A percentile compares a stretch with the other conserved stretches of the same genome.
Evolutionary conservation across 2,113 vertebrate species (phyloP).

Genomic region (Pelecanus crispus): DNA sequence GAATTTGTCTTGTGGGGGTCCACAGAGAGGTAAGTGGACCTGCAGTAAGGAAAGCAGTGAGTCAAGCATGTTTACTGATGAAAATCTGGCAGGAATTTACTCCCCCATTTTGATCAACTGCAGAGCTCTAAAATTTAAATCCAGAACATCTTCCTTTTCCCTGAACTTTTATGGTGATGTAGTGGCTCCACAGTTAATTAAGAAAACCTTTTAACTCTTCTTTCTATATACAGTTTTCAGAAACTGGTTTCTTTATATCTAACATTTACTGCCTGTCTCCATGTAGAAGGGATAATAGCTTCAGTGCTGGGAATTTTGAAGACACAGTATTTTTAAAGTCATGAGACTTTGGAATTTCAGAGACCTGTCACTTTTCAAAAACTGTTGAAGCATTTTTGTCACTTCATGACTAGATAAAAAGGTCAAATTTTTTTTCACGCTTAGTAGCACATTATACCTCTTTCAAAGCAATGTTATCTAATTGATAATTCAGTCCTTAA

Average conservation of each 20-base stretch:
- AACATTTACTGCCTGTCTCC: background rate
- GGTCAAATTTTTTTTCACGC: background rate
- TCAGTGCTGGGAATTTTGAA: background rate
- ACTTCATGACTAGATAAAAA: background rate
- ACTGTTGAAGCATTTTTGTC: background rate
- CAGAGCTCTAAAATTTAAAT: background rate
- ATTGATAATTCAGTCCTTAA: background rate
- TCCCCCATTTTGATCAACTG: background rate
- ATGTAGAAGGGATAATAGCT: background rate
- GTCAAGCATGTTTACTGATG: background rate
- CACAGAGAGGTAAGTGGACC: background rate
- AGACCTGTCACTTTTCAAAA: background rate
- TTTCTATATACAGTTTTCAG: background rate
- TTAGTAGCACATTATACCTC: background rate
- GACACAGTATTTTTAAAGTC: background rate
- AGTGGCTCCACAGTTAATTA: background rate
- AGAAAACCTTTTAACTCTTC: background rate
- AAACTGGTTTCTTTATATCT: background rate
- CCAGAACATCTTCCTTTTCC: background rate
- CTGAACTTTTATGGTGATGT: background rate
- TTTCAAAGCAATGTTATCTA: background rate
- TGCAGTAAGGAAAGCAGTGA: background rate
- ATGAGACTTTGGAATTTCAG: background rate
- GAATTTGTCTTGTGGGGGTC: background rate
- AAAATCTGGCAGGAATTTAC: background rate